Percentiles rank a stretch among this genome's conserved stretches.
Conservation (phyloP, 2,888 invertebrate species). For the Gasteruption jaculator region DNA sequence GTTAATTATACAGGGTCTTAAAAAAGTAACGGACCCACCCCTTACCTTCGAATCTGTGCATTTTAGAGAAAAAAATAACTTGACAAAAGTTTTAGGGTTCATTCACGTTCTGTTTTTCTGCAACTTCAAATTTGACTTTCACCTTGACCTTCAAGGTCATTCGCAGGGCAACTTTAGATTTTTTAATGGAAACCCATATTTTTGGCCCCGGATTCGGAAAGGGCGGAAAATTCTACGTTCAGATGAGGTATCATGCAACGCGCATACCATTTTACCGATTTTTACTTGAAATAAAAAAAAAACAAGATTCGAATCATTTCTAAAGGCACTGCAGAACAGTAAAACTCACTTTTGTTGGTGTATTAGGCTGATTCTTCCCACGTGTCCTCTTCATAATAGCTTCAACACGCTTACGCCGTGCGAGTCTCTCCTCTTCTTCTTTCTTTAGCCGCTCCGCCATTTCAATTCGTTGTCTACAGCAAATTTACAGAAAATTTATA, state of each 20-base stretch:
- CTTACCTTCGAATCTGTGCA: no score
- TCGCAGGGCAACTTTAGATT: not conserved
- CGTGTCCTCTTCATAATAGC: slow-evolving; percentile 91
- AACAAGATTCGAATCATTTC: not conserved
- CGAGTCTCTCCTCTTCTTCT: slow-evolving; percentile 86
- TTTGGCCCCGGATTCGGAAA: not conserved
- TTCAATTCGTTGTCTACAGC: slow-evolving; percentile 73
- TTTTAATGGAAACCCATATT: no score
- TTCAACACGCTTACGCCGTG: slow-evolving; percentile 84
- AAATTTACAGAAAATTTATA: no score
- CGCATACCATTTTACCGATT: no score
- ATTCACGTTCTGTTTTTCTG: no score
- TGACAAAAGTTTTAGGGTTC: no score
- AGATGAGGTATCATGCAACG: no score
- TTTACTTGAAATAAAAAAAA: not conserved
- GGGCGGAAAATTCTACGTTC: not conserved
- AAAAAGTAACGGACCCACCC: no score
- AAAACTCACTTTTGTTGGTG: slow-evolving; percentile 51
- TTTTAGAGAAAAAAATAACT: no score
- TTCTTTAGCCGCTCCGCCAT: slow-evolving; percentile 76
- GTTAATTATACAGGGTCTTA: no score
- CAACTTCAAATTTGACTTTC: no score
- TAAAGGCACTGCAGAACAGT: not conserved
- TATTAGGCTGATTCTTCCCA: slow-evolving; percentile 53
- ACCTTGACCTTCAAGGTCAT: no score